Evolutionary conservation across 2,888 invertebrate species (phyloP).

Genomic region (Drosophila neonasuta): DNA sequence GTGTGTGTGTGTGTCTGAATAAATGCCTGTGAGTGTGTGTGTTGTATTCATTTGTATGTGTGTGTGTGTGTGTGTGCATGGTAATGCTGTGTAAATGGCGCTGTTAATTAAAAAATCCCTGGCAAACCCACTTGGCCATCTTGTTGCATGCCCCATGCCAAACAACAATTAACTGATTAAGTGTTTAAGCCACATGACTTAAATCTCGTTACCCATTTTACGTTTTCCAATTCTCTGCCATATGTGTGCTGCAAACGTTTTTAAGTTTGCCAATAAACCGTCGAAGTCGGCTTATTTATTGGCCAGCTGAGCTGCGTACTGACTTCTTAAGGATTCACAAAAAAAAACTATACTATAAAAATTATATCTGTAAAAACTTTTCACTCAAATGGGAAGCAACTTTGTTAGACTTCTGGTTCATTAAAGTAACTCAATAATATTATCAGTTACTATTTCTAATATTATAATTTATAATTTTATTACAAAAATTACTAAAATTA

Average conservation of each 20-base stretch:
- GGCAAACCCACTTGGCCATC: constrained; percentile 34
- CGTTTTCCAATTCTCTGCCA: background rate
- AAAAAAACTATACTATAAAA: background rate
- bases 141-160: constrained; percentile 39
- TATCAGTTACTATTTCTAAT: no score
- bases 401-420: no score
- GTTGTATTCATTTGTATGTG: background rate
- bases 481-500: no score
- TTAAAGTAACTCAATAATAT: no score
- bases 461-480: no score
- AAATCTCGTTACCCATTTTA: constrained; percentile 44
- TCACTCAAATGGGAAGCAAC: no score
- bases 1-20: constrained; percentile 1
- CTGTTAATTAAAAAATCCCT: constrained; percentile 73
- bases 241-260: constrained; percentile 10
- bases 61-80: constrained; percentile 26
- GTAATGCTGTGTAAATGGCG: constrained; percentile 73
- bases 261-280: constrained; percentile 12
- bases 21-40: constrained; percentile 3
- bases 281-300: background rate
- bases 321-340: background rate
- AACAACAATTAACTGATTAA: constrained; percentile 76
- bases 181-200: constrained; percentile 64
- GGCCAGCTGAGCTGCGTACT: background rate
- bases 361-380: no score